Evolutionary conservation across 2,797 vertebrate species (phyloP).

Genomic region (Pseudotriccus pelzelni): DNA sequence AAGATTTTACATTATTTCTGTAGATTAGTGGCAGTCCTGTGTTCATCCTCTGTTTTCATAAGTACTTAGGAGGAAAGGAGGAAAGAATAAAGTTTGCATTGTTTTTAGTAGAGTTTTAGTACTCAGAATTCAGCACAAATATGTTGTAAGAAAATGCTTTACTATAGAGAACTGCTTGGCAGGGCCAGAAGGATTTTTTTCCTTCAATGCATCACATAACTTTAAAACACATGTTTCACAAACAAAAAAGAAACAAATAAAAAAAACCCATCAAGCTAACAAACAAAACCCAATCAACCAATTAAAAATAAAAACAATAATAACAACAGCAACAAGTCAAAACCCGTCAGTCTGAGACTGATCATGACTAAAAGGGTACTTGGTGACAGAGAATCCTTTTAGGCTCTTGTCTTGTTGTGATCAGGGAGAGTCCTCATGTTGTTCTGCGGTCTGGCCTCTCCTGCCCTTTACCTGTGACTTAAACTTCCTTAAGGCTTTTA

Average conservation of each 20-base stretch:
- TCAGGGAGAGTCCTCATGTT: background rate
- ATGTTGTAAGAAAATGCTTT: fast-evolving
- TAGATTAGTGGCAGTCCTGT: background rate
- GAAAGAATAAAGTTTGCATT: background rate
- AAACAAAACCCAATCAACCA: too few relatives aligned
- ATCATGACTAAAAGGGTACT: background rate
- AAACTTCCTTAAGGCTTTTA: background rate
- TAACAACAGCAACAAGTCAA: background rate
- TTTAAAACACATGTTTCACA: background rate
- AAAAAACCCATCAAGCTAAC: background rate
- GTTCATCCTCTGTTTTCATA: background rate
- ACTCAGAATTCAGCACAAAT: background rate
- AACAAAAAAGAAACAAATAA: too few relatives aligned
- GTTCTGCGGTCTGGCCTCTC: background rate
- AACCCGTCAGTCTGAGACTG: background rate
- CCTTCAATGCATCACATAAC: background rate
- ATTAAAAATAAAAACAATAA: background rate
- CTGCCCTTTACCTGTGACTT: background rate
- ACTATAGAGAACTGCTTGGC: background rate
- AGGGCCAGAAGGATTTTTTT: background rate
- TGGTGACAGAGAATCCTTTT: background rate
- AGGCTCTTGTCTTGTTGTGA: background rate
- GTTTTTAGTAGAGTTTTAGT: background rate
- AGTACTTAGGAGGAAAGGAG: background rate
- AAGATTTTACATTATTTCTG: fast-evolving